Base-by-base conservation (phyloP, 2,797 vertebrate species). In the Gila robusta region DNA sequence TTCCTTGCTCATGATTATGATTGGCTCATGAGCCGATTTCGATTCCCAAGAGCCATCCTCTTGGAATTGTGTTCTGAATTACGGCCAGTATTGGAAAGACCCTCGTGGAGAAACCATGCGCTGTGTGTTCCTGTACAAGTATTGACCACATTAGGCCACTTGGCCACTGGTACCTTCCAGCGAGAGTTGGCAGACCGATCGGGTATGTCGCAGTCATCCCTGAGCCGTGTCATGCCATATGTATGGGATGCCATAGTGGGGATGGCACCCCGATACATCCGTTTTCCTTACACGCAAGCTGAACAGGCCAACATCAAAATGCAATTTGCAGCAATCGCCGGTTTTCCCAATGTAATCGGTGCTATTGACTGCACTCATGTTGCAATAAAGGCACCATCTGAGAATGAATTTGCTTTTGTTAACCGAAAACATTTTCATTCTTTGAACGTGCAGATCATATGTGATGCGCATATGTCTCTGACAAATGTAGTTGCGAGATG, bases 261-360 rank as follows among this genome's bases (percentile, higher is more conserved):
- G 49, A 78, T 32, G 44, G 81, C 64, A 59, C 49, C 49, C 19
- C 35, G 21, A 10, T 87, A 83, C 35, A 83, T 81, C 44, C 64
- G 32, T 71, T 90, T 86, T 32, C 28, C 17, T 49, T 79, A 79
- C 67, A 52, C 23, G 3, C 59, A 35, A 56, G 56, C 23, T 85
- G 85, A 84, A 87, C 64, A 26, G 73, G 81, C 81, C 83, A 82
- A 71, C 84, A 76, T 84, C 44, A 74, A 85, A 79, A 74, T 41
- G 47, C 84, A 88, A 83, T 88, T 88, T 90, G 82, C 87, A 82
- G 67, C 69, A n/a, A 86, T 85, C 62, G 54, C 78, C 35, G 35
- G 67, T 80, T 89, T 88, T 69, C 82, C 88, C 59, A 84, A 83
- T 66, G 62, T 67, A 67, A 67, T 67, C 16, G 64, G 28, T 67